phyloP scores from a whole-genome alignment of 2,113 vertebrate genomes.

The Stegastes partitus region DNA sequence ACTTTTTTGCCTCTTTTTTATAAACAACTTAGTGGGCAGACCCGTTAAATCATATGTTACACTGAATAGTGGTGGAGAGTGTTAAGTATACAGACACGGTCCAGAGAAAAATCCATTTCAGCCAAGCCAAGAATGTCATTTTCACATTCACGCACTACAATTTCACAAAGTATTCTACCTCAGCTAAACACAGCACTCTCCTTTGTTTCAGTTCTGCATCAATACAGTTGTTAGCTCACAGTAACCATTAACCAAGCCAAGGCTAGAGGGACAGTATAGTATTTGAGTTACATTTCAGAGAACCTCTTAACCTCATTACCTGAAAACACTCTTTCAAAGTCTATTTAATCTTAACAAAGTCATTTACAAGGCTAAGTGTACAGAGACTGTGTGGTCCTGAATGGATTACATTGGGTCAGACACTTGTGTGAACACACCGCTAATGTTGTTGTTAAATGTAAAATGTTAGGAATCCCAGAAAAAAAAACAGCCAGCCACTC shows the following conservation, averaged over 20 bases:
- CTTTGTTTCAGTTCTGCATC: conserved; percentile 49
- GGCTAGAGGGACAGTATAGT: conserved; percentile 57
- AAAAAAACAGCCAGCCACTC: conserved; percentile 31
- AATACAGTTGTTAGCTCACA: conserved; percentile 35
- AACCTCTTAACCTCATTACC: conserved; percentile 15
- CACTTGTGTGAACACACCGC: conserved; percentile 26
- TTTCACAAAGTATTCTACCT: conserved; percentile 36
- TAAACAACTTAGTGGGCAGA: conserved; percentile 8
- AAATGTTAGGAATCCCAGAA: conserved; percentile 63
- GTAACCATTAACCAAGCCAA: conserved; percentile 75
- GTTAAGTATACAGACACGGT: conserved; percentile 34
- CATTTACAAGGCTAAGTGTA: background rate
- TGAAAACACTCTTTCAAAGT: conserved; percentile 1
- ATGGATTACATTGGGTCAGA: conserved; percentile 28
- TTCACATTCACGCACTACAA: conserved; percentile 42
- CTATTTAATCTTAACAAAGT: conserved; percentile 1
- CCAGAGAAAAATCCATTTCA: conserved; percentile 10
- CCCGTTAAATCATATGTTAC: conserved; percentile 35
- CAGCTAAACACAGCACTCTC: conserved; percentile 42
- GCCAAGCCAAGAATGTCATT: conserved; percentile 31
- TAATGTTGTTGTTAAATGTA: conserved; percentile 22
- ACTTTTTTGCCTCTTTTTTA: background rate
- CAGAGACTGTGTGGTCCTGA: background rate
- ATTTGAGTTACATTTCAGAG: conserved; percentile 47
- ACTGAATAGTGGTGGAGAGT: conserved; percentile 7